phyloP scores from a whole-genome alignment of 2,113 vertebrate species.

The Collichthys lucidus region DNA sequence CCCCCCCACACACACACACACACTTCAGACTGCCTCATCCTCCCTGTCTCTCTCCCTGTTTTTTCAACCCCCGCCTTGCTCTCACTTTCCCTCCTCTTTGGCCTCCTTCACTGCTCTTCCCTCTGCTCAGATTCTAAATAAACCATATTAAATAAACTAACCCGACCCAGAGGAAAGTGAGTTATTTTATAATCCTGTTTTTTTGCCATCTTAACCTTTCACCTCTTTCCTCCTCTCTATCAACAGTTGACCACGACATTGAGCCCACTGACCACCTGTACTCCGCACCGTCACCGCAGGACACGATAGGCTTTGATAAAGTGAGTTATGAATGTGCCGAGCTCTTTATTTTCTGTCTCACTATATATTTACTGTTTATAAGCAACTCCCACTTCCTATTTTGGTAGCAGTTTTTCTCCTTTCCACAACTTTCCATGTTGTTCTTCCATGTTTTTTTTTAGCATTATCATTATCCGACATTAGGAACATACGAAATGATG shows the following conservation, averaged over 20 bases:
- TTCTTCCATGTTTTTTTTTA: neutral
- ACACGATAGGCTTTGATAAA: constrained; percentile 94
- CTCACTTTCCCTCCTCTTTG: neutral
- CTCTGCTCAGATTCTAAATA: constrained; percentile 17
- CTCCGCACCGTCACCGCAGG: constrained; percentile 79
- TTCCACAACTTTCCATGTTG: neutral
- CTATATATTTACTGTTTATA: constrained; percentile 23
- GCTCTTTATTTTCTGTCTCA: neutral
- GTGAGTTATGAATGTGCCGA: constrained; percentile 77
- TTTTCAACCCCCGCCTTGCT: neutral
- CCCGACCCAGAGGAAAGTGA: constrained; percentile 29
- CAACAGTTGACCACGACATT: constrained; percentile 91
- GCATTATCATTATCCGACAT: neutral
- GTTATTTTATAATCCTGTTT: constrained; percentile 14
- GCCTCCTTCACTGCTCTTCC: constrained; percentile 56
- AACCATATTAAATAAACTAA: constrained; percentile 38
- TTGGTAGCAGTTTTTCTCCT: neutral
- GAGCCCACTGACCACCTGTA: constrained; percentile 89
- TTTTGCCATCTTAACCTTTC: constrained; percentile 36
- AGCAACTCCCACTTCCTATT: constrained; percentile 28
- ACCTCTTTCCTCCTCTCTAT: constrained; percentile 30
- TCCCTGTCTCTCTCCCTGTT: constrained; percentile 1
- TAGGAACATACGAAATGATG: neutral
- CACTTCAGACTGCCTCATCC: neutral
- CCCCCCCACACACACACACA: no score